Evolutionary conservation across 2,113 vertebrate genomes (phyloP).

Genomic region (Hemibagrus wyckioides): DNA sequence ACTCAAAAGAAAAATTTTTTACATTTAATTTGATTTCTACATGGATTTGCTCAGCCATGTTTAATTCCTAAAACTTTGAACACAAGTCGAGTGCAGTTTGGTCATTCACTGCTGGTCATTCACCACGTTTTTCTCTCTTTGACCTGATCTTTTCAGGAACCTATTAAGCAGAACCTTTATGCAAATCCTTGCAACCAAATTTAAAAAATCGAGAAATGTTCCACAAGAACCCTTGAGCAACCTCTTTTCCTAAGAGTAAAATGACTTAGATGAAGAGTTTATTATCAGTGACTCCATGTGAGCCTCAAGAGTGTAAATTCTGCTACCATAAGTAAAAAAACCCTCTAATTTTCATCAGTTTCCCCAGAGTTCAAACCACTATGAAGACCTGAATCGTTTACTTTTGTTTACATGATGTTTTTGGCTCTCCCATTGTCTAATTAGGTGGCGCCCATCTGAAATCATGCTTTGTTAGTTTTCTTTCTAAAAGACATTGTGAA

Average conservation of each 20-base stretch:
- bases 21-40: not conserved
- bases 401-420: constrained; percentile 6
- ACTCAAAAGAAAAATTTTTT: too few species aligned
- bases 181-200: not conserved
- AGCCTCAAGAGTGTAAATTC: constrained; percentile 9
- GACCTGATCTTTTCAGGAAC: not conserved
- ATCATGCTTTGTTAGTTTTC: constrained; percentile 48
- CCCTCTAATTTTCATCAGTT: constrained; percentile 33
- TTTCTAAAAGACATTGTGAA: constrained; percentile 41
- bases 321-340: constrained; percentile 35
- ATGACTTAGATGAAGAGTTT: constrained; percentile 10
- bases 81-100: not conserved
- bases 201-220: not conserved
- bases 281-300: constrained; percentile 17
- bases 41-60: not conserved
- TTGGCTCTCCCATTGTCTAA: constrained; percentile 7
- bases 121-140: not conserved
- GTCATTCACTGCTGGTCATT: not conserved
- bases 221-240: not conserved
- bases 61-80: not conserved
- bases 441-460: constrained; percentile 4
- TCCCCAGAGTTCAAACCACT: constrained; percentile 2
- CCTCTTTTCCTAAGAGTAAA: not conserved
- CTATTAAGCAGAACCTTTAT: not conserved
- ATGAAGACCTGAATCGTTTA: not conserved